These are phyloP conservation scores for Botrylloides violaceus DNA, from an alignment of 23 tunicate genomes.

Conservation along the genomic window DNA sequence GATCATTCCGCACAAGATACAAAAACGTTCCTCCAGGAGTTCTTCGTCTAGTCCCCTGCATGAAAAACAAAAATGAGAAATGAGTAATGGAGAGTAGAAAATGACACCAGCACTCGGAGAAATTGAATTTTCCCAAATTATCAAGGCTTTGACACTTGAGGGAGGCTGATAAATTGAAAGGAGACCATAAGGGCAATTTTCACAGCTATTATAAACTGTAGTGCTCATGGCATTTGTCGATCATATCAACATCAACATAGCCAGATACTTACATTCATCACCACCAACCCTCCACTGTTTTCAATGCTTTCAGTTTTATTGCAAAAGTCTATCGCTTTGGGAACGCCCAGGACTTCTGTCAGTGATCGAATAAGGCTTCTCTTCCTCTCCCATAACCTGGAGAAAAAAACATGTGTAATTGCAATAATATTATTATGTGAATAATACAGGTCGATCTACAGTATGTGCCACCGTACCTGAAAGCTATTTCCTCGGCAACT, in stretches of 20 bases:
- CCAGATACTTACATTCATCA: conserved; percentile 68
- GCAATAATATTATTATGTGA: background rate
- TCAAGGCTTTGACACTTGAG: no score
- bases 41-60: conserved; percentile 72
- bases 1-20: conserved; percentile 42
- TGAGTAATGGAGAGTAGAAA: no score
- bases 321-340: conserved; percentile 40
- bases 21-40: conserved; percentile 90
- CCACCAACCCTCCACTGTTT: conserved; percentile 58
- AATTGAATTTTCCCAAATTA: no score
- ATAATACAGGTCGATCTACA: no score
- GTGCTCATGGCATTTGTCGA: no score
- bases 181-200: no score
- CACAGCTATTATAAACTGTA: no score
- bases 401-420: background rate
- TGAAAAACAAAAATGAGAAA: no score
- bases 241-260: no score
- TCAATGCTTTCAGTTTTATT: conserved; percentile 65
- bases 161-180: background rate
- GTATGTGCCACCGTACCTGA: no score
- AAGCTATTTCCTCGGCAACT: conserved; percentile 68
- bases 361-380: conserved; percentile 41
- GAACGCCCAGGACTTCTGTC: conserved; percentile 51
- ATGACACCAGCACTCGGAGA: no score
- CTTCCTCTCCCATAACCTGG: conserved; percentile 89